Conservation (phyloP, 2,888 invertebrate species). For the Asteroscopus sphinx region DNA sequence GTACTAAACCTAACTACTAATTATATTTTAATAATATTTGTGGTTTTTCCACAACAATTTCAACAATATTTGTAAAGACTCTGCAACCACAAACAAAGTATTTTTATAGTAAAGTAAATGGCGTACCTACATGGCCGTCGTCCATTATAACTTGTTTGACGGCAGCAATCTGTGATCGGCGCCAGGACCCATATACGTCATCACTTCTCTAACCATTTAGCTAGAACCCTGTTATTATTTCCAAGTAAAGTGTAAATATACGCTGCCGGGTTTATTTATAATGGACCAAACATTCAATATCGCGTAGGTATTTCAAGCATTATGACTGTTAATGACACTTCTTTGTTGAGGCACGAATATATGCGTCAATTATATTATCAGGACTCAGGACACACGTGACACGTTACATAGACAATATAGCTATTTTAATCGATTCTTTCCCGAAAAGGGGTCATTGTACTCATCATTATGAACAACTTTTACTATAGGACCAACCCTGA, state of each 20-base stretch:
- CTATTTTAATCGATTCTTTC: slow-evolving; percentile 3
- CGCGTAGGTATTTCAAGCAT: slow-evolving; percentile 21
- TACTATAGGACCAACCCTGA: too few relatives aligned
- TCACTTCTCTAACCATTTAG: slow-evolving; percentile 46
- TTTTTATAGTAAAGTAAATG: slow-evolving; percentile 8
- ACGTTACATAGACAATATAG: not conserved
- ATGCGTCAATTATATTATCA: slow-evolving; percentile 10
- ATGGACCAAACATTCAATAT: slow-evolving; percentile 33
- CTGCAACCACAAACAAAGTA: slow-evolving; percentile 1
- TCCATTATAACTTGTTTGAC: slow-evolving; percentile 30
- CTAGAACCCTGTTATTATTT: slow-evolving; percentile 43
- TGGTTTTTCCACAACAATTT: not conserved
- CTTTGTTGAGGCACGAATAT: slow-evolving; percentile 30
- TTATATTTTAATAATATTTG: not conserved
- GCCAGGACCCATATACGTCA: slow-evolving; percentile 41
- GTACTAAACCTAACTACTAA: not conserved
- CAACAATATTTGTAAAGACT: not conserved
- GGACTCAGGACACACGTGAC: slow-evolving; percentile 10
- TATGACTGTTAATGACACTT: slow-evolving; percentile 21
- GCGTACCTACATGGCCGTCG: slow-evolving; percentile 5
- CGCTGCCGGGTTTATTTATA: slow-evolving; percentile 40
- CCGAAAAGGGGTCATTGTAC: too few relatives aligned
- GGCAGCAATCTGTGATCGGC: slow-evolving; percentile 44
- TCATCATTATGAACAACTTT: too few relatives aligned
- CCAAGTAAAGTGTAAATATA: slow-evolving; percentile 24